Evolutionary conservation across 2,797 vertebrate species (phyloP).

Genomic region (Pangasius macronema): DNA sequence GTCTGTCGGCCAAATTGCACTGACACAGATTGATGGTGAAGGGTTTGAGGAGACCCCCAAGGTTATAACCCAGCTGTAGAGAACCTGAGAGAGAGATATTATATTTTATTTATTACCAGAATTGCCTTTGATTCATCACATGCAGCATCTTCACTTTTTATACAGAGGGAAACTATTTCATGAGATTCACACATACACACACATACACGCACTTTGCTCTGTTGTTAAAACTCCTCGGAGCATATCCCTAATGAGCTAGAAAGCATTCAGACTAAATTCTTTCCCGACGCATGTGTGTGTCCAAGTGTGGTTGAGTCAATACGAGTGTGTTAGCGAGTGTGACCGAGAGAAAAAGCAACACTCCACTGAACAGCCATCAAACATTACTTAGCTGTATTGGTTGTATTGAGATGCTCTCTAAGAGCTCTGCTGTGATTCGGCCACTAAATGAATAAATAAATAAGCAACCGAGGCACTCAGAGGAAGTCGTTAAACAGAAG

Average conservation of each 20-base stretch:
- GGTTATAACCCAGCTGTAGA: constrained; percentile 86
- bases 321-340: neutral
- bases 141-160: neutral
- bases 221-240: neutral
- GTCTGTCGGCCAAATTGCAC: constrained; percentile 77
- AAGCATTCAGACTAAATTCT: constrained; percentile 4
- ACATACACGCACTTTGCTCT: neutral
- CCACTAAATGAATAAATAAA: constrained; percentile 24
- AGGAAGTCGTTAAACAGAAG: constrained; percentile 15
- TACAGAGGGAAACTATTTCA: too few relatives aligned
- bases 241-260: neutral
- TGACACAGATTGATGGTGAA: constrained; percentile 66
- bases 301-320: neutral
- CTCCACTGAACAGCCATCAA: constrained; percentile 26
- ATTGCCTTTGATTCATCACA: neutral
- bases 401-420: constrained; percentile 22
- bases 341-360: neutral
- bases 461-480: neutral
- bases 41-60: constrained; percentile 86
- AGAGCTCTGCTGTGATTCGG: constrained; percentile 17
- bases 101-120: neutral
- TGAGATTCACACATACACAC: neutral
- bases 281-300: constrained; percentile 1
- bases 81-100: constrained; percentile 7
- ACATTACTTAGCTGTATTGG: constrained; percentile 32